Evolutionary conservation across 2,888 invertebrate genomes (phyloP).

Genomic region (Aspidiotus rigidus): DNA sequence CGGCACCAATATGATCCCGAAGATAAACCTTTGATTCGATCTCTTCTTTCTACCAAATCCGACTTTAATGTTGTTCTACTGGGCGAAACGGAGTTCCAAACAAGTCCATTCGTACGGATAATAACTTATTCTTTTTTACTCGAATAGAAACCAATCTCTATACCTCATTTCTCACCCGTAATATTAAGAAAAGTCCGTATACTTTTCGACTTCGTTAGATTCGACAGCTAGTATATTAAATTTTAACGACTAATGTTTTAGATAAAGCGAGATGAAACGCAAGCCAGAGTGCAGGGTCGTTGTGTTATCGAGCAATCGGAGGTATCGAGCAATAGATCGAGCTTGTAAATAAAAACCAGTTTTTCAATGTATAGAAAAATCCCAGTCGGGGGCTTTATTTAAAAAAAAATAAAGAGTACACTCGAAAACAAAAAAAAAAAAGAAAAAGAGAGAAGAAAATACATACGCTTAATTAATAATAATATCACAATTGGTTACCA

Average conservation of each 20-base stretch:
- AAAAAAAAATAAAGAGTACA: conserved; percentile 15
- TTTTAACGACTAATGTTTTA: conserved; percentile 12
- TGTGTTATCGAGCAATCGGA: too few species aligned
- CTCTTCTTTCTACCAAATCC: neutral
- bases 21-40: too few species aligned
- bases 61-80: neutral
- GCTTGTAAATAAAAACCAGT: conserved; percentile 32
- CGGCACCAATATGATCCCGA: too few species aligned
- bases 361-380: conserved; percentile 27
- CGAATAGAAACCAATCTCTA: conserved; percentile 6
- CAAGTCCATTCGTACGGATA: neutral
- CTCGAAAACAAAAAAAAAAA: conserved; percentile 19
- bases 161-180: conserved; percentile 10
- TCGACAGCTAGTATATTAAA: conserved; percentile 15
- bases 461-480: conserved; percentile 30
- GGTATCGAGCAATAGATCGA: neutral
- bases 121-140: too few species aligned
- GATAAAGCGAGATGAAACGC: neutral
- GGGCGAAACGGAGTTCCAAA: neutral
- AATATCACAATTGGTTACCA: conserved; percentile 33
- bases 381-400: conserved; percentile 30
- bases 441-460: conserved; percentile 21
- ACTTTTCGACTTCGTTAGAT: neutral
- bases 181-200: neutral
- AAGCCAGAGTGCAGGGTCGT: neutral